Percentiles rank a stretch among this genome's conserved stretches.
Conservation (phyloP, 2,113 vertebrate genomes). For the Aix galericulata region DNA sequence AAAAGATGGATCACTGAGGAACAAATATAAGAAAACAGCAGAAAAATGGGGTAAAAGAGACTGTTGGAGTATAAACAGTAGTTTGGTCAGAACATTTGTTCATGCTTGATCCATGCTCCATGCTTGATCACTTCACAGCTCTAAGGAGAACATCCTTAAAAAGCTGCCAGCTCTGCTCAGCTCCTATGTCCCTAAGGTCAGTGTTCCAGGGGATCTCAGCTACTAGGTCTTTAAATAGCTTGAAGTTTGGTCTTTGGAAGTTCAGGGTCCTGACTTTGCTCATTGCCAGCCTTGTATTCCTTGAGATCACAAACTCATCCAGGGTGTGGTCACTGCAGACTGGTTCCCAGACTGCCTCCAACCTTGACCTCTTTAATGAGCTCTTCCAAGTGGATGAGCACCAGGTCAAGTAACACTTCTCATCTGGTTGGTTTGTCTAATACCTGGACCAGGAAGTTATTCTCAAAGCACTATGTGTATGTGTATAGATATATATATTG, state of each 20-base stretch:
- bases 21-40: neutral
- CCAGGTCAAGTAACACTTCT: neutral
- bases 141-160: no score
- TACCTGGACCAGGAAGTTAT: neutral
- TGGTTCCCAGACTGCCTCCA: neutral
- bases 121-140: neutral
- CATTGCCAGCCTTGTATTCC: neutral
- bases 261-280: neutral
- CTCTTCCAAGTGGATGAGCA: neutral
- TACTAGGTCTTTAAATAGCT: no score
- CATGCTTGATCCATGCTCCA: neutral
- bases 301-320: no score
- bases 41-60: neutral
- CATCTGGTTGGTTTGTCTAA: neutral
- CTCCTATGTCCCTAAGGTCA: no score
- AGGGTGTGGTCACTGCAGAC: no score
- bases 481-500: neutral
- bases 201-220: no score
- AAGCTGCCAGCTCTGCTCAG: no score
- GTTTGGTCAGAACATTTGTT: neutral
- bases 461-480: neutral
- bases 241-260: neutral
- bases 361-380: neutral
- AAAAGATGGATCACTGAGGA: neutral
- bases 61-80: neutral